A percentile compares a stretch with the other conserved stretches of the same genome.
These are phyloP conservation scores for Scyliorhinus canicula DNA, from an alignment of 2,797 vertebrate species.

Conservation along the genomic window DNA sequence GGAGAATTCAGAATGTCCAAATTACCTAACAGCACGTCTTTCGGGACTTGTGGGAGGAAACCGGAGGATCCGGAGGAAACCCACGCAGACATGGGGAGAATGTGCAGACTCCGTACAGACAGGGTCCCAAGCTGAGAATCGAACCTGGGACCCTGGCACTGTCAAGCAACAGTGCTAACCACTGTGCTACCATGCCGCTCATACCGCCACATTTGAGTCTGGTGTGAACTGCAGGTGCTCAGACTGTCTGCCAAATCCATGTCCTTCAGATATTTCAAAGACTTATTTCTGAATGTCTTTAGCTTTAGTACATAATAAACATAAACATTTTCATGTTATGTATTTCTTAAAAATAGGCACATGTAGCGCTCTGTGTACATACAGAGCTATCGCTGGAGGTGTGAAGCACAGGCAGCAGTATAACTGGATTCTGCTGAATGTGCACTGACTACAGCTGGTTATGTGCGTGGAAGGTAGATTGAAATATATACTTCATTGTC, in stretches of 20 bases:
- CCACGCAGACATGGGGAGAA: too few relatives aligned
- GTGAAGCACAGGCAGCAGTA: not conserved
- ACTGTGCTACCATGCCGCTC: too few relatives aligned
- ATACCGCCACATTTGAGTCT: not conserved
- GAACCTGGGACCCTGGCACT: too few relatives aligned
- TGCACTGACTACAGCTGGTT: not conserved
- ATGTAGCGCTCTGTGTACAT: not conserved
- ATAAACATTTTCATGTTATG: not conserved
- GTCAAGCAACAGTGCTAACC: too few relatives aligned
- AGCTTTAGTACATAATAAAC: not conserved
- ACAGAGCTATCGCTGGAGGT: not conserved
- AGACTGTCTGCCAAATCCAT: not conserved
- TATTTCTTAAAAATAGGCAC: not conserved
- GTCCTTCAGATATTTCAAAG: not conserved
- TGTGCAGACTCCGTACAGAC: too few relatives aligned
- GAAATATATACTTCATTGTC: not conserved
- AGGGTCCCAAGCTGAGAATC: too few relatives aligned
- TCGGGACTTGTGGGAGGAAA: too few relatives aligned
- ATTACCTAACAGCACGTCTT: too few relatives aligned
- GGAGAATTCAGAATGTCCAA: too few relatives aligned
- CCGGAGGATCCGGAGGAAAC: too few relatives aligned
- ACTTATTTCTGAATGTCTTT: not conserved
- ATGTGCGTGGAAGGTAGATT: too few relatives aligned
- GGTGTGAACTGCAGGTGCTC: not conserved
- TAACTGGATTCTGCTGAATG: not conserved